Evolutionary conservation across 2,888 invertebrate genomes (phyloP).

Genomic region (Pseudanteris insignis): DNA sequence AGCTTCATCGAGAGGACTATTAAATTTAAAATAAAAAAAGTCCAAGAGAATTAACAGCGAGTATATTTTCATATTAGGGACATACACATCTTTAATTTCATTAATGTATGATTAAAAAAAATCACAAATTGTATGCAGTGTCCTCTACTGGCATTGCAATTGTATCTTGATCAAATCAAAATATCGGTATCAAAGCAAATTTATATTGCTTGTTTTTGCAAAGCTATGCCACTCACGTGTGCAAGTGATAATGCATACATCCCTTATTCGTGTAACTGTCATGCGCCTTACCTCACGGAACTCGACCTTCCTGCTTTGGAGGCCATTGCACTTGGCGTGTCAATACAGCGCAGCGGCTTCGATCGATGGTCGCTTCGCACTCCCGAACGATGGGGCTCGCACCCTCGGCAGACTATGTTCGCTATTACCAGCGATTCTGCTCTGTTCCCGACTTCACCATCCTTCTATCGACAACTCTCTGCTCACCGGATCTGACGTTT

Average conservation of each 20-base stretch:
- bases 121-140: too few species aligned
- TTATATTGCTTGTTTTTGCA: too few species aligned
- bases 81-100: too few species aligned
- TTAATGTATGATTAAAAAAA: too few species aligned
- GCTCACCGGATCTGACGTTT: constrained; percentile 22
- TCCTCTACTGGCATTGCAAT: too few species aligned
- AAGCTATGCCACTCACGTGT: not conserved
- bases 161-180: too few species aligned
- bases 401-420: constrained; percentile 22
- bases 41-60: too few species aligned
- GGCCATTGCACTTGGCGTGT: constrained; percentile 48
- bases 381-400: constrained; percentile 28
- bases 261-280: constrained; percentile 31
- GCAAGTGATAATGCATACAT: constrained; percentile 19
- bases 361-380: constrained; percentile 45
- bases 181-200: too few species aligned
- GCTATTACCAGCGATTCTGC: constrained; percentile 17
- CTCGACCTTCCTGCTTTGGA: constrained; percentile 49
- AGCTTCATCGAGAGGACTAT: too few species aligned
- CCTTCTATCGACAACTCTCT: constrained; percentile 27
- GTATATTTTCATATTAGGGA: too few species aligned
- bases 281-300: constrained; percentile 47
- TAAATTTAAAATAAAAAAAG: too few species aligned
- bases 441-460: constrained; percentile 18
- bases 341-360: constrained; percentile 42